Evolutionary conservation across 2,113 vertebrate species (phyloP).

Genomic region (Epinephelus fuscoguttatus): DNA sequence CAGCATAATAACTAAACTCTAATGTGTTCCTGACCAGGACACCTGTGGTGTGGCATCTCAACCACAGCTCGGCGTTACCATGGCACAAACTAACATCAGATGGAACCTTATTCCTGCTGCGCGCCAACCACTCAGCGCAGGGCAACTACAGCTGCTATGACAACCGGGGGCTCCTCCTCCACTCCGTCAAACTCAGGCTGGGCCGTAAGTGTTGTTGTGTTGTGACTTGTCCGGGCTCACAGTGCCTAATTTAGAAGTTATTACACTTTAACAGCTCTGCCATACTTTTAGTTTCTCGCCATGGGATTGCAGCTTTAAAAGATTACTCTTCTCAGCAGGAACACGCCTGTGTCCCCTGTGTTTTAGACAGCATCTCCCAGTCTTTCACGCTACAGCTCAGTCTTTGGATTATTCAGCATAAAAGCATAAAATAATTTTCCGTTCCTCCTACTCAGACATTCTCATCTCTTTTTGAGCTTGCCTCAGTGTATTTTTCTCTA

Average conservation of each 20-base stretch:
- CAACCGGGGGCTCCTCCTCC: slow-evolving; percentile 71
- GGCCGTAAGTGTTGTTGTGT: slow-evolving; percentile 80
- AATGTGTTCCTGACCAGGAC: slow-evolving; percentile 64
- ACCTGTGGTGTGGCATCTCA: slow-evolving; percentile 80
- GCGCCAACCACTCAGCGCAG: slow-evolving; percentile 74
- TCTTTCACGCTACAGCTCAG: not conserved
- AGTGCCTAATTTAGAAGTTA: slow-evolving; percentile 16
- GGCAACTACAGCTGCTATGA: slow-evolving; percentile 87
- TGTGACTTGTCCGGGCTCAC: slow-evolving; percentile 20
- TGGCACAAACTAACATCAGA: slow-evolving; percentile 70
- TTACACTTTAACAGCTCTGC: not conserved
- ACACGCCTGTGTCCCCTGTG: not conserved
- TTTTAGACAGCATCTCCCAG: not conserved
- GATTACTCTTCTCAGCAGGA: not conserved
- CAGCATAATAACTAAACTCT: slow-evolving; percentile 28
- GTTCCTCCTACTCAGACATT: not conserved
- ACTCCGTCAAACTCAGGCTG: slow-evolving; percentile 76
- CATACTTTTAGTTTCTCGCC: not conserved
- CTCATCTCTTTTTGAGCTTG: not conserved
- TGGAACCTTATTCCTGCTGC: slow-evolving; percentile 77
- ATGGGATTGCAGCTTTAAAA: not conserved
- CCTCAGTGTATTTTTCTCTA: not conserved
- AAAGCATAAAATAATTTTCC: not conserved
- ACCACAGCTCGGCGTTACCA: slow-evolving; percentile 69
- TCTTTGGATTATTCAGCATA: slow-evolving; percentile 32